phyloP scores from a whole-genome alignment of 2,113 vertebrate species.

The Rhea pennata region DNA sequence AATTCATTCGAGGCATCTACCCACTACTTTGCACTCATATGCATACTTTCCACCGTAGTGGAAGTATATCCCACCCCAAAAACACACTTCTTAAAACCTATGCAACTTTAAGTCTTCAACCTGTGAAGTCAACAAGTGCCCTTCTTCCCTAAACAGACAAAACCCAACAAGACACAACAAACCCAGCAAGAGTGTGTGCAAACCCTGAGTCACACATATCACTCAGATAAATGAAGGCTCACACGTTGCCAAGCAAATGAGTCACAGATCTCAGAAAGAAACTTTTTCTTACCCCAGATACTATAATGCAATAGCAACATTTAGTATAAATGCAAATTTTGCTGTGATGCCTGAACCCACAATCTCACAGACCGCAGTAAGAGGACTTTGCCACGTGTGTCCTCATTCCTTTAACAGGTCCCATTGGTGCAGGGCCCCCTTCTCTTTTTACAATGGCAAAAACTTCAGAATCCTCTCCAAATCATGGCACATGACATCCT shows the following conservation, averaged over 20 bases:
- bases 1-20: neutral
- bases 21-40: neutral
- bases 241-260: neutral
- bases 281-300: neutral
- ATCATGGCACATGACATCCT: neutral
- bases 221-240: neutral
- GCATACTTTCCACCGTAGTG: rapidly evolving
- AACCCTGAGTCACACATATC: neutral
- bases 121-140: neutral
- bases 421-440: rapidly evolving
- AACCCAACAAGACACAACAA: neutral
- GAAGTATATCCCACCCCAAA: neutral
- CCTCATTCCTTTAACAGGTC: neutral
- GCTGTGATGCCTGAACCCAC: neutral
- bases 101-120: neutral
- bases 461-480: neutral
- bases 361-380: neutral
- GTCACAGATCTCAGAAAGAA: neutral
- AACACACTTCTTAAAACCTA: neutral
- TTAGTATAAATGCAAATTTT: neutral
- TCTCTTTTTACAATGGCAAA: neutral
- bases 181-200: neutral
- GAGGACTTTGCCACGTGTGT: rapidly evolving
- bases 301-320: neutral
- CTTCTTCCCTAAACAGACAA: neutral